These are phyloP conservation scores for Danionella cerebrum DNA, from an alignment of 2,113 vertebrate species.

Conservation along the genomic window DNA sequence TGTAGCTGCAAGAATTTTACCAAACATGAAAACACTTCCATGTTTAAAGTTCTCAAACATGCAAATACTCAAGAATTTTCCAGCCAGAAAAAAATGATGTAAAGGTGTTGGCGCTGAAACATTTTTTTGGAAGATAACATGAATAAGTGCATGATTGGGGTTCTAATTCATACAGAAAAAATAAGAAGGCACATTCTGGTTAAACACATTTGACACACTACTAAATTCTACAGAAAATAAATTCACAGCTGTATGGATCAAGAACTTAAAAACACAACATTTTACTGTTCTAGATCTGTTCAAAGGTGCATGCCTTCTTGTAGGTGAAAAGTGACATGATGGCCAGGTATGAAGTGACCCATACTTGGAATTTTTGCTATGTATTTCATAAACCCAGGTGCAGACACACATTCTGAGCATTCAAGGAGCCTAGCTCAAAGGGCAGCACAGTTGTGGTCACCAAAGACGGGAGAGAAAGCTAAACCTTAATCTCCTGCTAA, in stretches of 20 bases:
- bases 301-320: too few relatives aligned
- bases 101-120: slow-evolving; percentile 39
- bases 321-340: too few relatives aligned
- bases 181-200: slow-evolving; percentile 32
- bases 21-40: not conserved
- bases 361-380: too few relatives aligned
- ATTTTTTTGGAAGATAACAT: slow-evolving; percentile 53
- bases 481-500: too few relatives aligned
- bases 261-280: not conserved
- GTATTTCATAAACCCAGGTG: too few relatives aligned
- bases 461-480: too few relatives aligned
- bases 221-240: too few relatives aligned
- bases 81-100: slow-evolving; percentile 20
- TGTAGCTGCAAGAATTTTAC: not conserved
- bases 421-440: too few relatives aligned
- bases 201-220: slow-evolving; percentile 44
- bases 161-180: slow-evolving; percentile 43
- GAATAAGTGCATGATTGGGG: slow-evolving; percentile 63
- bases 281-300: too few relatives aligned
- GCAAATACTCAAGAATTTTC: slow-evolving; percentile 49
- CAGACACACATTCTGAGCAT: too few relatives aligned
- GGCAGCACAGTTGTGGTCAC: too few relatives aligned
- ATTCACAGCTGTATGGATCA: slow-evolving; percentile 57
- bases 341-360: too few relatives aligned
- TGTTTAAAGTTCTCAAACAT: slow-evolving; percentile 34